These are phyloP conservation scores for Lithobates pipiens DNA, from an alignment of 2,797 vertebrate genomes.

Conservation along the genomic window DNA sequence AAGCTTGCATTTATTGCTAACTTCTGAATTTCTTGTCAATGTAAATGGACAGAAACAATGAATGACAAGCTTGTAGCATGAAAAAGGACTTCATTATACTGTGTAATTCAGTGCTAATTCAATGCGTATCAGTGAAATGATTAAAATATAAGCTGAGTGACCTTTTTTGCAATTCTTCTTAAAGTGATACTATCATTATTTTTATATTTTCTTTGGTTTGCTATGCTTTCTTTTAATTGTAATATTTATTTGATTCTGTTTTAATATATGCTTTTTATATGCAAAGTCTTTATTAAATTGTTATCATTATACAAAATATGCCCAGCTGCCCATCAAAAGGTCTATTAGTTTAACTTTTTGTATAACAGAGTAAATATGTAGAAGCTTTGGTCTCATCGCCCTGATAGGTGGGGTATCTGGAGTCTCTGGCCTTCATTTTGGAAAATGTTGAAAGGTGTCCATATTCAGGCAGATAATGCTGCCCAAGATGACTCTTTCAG, in stretches of 20 bases:
- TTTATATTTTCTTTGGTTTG: background rate
- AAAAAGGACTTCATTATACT: background rate
- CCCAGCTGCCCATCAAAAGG: background rate
- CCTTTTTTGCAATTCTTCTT: background rate
- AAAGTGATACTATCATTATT: background rate
- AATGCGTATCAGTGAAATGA: background rate
- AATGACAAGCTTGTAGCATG: slow-evolving; percentile 4
- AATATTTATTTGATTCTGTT: background rate
- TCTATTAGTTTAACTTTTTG: background rate
- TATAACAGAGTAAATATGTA: too few species aligned
- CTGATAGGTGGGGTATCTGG: too few species aligned
- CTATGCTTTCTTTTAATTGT: background rate
- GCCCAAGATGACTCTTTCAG: too few species aligned
- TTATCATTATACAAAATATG: background rate
- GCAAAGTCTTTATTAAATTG: background rate
- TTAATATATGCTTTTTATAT: too few species aligned
- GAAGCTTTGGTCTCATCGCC: too few species aligned
- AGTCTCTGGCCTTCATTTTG: too few species aligned
- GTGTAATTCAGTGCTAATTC: background rate
- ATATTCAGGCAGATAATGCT: too few species aligned
- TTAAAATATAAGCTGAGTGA: background rate
- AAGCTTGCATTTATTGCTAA: slow-evolving; percentile 21
- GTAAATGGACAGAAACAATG: background rate
- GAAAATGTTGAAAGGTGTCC: too few species aligned
- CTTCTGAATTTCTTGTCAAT: background rate